Evolutionary conservation across 2,888 invertebrate genomes (phyloP).

Genomic region (Dicycla oo): DNA sequence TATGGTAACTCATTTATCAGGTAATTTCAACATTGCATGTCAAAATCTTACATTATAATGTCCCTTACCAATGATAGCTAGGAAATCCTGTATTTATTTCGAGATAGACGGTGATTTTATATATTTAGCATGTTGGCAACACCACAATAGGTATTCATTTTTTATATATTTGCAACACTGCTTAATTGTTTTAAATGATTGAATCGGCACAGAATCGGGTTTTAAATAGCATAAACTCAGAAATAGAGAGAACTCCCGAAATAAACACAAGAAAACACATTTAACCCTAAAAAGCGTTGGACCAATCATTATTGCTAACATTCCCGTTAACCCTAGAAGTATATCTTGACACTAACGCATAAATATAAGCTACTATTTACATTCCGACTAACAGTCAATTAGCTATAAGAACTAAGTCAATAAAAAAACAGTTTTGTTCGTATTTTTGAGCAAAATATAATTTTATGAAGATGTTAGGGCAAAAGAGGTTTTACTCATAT

Average conservation of each 20-base stretch:
- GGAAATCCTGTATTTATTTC: constrained; percentile 57
- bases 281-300: constrained; percentile 79
- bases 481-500: constrained; percentile 32
- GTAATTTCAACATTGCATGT: constrained; percentile 75
- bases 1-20: constrained; percentile 87
- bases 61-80: constrained; percentile 71
- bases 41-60: constrained; percentile 68
- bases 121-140: constrained; percentile 6
- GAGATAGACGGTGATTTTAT: constrained; percentile 7
- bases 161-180: constrained; percentile 4
- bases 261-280: constrained; percentile 60
- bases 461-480: constrained; percentile 21
- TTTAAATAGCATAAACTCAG: background rate
- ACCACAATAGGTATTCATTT: constrained; percentile 9
- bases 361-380: constrained; percentile 89
- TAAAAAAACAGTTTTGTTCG: constrained; percentile 69
- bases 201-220: background rate
- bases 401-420: constrained; percentile 75
- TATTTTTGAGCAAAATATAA: constrained; percentile 70
- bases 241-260: constrained; percentile 27
- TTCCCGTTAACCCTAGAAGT: constrained; percentile 83
- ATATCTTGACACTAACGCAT: constrained; percentile 75
- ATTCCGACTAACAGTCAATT: constrained; percentile 86
- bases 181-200: background rate
- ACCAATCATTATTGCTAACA: constrained; percentile 89